Conservation (phyloP, 1,140 invertebrate species). For the Hylaeus anthracinus region DNA sequence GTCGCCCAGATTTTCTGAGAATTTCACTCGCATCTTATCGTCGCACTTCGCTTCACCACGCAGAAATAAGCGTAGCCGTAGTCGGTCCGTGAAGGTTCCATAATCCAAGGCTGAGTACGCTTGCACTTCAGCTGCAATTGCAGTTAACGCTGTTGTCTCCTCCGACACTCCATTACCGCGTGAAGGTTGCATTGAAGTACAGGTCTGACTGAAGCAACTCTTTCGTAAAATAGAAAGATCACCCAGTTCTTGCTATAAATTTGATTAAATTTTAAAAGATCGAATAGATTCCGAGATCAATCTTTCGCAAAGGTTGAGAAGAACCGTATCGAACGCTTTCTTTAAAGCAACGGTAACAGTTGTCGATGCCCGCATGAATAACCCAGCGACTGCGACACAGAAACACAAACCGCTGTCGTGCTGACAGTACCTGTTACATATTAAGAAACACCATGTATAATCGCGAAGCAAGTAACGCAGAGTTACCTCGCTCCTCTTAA, state of each 20-base stretch:
- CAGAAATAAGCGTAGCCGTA: conserved; percentile 37
- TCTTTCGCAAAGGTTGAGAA: too few relatives aligned
- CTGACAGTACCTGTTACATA: neutral
- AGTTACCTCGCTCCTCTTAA: conserved; percentile 60
- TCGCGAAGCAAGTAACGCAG: conserved; percentile 11
- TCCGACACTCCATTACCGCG: neutral
- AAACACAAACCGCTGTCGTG: neutral
- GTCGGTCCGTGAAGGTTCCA: neutral
- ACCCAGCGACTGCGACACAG: too few relatives aligned
- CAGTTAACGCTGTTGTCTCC: conserved; percentile 1
- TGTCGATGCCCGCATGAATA: too few relatives aligned
- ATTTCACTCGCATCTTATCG: conserved; percentile 19
- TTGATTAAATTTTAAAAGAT: too few relatives aligned
- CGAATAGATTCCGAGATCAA: too few relatives aligned
- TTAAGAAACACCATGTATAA: conserved; percentile 11
- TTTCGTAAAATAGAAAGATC: neutral
- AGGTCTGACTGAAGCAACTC: neutral
- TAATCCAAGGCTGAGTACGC: conserved; percentile 35
- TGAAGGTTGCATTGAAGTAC: neutral
- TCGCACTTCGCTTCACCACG: conserved; percentile 23
- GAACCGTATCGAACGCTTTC: too few relatives aligned
- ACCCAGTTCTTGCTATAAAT: too few relatives aligned
- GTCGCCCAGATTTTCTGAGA: neutral
- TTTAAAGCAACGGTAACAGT: too few relatives aligned
- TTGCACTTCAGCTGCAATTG: conserved; percentile 34